Conservation (phyloP, 2,888 invertebrate species). For the Salticus scenicus region DNA sequence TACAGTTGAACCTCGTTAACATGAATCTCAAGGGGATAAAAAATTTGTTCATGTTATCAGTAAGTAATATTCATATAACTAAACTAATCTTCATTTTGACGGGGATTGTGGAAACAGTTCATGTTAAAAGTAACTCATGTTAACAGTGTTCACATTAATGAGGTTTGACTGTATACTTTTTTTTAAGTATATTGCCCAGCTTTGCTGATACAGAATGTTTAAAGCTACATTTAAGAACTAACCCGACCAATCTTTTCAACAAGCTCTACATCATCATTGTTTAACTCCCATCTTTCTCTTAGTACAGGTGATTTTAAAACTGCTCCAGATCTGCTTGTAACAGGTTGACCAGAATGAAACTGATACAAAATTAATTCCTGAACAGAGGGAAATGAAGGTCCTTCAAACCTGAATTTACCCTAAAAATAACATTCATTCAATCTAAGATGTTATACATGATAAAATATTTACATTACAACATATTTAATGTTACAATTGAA, state of each 20-base stretch:
- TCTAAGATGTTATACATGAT: slow-evolving; percentile 33
- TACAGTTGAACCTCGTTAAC: no score
- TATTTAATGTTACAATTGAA: not conserved
- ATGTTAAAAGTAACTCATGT: no score
- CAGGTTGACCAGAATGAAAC: slow-evolving; percentile 87
- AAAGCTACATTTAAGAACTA: no score
- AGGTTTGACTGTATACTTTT: no score
- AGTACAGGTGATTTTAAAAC: slow-evolving; percentile 89
- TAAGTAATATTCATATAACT: no score
- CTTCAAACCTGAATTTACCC: slow-evolving; percentile 95
- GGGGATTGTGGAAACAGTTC: no score
- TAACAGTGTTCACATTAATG: no score
- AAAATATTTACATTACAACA: slow-evolving; percentile 28
- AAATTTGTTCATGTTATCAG: no score
- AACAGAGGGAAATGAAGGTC: slow-evolving; percentile 93
- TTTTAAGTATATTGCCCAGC: no score
- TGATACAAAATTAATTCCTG: slow-evolving; percentile 93
- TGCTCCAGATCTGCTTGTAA: slow-evolving; percentile 94
- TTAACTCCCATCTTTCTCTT: slow-evolving; percentile 94
- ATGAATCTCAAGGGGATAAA: no score
- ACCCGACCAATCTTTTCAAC: slow-evolving; percentile 95
- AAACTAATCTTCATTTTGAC: no score
- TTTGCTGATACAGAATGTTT: no score
- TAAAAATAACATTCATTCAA: slow-evolving; percentile 78
- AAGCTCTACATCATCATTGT: slow-evolving; percentile 94